Evolutionary conservation across 1,140 invertebrate species (phyloP).

Genomic region (Lepidostoma basale): DNA sequence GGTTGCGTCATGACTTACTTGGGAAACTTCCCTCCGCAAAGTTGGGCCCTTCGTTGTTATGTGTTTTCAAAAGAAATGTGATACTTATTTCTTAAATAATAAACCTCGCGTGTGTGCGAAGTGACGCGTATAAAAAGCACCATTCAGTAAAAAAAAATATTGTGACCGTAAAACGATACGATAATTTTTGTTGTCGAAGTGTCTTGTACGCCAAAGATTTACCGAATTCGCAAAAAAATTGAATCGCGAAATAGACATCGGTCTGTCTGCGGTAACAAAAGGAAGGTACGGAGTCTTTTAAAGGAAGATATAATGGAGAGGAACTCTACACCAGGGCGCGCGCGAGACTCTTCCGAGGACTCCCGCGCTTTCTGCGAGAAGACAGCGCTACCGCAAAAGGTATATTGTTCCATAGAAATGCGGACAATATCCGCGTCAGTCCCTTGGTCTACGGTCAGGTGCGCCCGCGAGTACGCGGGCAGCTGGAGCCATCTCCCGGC

Average conservation of each 20-base stretch:
- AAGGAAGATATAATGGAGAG: conserved; percentile 23
- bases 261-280: conserved; percentile 23
- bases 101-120: too few relatives aligned
- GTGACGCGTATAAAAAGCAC: neutral
- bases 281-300: conserved; percentile 1
- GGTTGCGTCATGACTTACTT: conserved; percentile 28
- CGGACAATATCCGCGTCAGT: conserved; percentile 34
- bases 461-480: conserved; percentile 11
- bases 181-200: conserved; percentile 31
- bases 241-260: conserved; percentile 18
- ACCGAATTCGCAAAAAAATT: conserved; percentile 23
- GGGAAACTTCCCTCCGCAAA: neutral
- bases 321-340: conserved; percentile 34
- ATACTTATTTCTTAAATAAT: neutral
- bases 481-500: conserved; percentile 35
- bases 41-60: neutral
- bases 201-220: conserved; percentile 18
- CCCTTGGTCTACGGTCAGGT: conserved; percentile 17
- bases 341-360: conserved; percentile 21
- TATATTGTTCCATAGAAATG: conserved; percentile 42
- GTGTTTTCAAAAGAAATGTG: neutral
- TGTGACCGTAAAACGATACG: conserved; percentile 49
- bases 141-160: conserved; percentile 37
- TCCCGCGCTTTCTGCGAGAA: conserved; percentile 17
- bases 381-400: conserved; percentile 36